Conservation (phyloP, 2,113 vertebrate species). For the Trogon surrucura region DNA sequence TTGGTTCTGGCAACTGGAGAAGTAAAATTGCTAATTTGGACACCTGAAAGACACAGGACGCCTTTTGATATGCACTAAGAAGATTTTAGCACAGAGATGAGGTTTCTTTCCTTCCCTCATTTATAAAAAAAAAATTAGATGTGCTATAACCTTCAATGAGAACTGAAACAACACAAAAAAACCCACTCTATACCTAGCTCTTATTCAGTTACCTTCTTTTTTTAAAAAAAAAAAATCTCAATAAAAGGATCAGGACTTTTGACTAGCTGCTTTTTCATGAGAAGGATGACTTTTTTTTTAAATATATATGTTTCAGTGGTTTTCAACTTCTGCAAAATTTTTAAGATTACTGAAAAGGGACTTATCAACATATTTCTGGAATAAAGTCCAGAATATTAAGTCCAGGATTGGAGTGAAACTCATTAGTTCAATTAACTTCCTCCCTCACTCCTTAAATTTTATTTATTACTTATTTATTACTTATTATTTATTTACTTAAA, state of each 20-base stretch:
- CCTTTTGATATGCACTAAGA: not conserved
- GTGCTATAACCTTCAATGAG: not conserved
- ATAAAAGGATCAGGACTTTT: not conserved
- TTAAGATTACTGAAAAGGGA: not conserved
- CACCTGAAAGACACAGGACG: not conserved
- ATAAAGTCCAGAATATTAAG: not conserved
- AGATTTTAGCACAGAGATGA: not conserved
- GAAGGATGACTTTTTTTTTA: not conserved
- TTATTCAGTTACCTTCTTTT: not conserved
- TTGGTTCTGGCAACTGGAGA: not conserved
- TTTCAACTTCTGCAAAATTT: not conserved
- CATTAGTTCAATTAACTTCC: not conserved
- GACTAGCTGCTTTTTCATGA: not conserved
- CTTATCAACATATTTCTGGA: not conserved
- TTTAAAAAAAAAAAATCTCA: not conserved
- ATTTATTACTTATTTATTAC: too few relatives aligned
- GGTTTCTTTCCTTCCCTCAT: not conserved
- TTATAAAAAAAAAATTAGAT: not conserved
- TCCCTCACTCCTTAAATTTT: not conserved
- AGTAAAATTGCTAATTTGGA: not conserved
- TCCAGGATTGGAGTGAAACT: not conserved
- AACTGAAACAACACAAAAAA: not conserved
- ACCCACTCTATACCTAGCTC: not conserved
- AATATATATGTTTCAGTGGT: not conserved
- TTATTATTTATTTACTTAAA: too few relatives aligned